Conservation (phyloP, 2,888 invertebrate species). For the Antitype chi region DNA sequence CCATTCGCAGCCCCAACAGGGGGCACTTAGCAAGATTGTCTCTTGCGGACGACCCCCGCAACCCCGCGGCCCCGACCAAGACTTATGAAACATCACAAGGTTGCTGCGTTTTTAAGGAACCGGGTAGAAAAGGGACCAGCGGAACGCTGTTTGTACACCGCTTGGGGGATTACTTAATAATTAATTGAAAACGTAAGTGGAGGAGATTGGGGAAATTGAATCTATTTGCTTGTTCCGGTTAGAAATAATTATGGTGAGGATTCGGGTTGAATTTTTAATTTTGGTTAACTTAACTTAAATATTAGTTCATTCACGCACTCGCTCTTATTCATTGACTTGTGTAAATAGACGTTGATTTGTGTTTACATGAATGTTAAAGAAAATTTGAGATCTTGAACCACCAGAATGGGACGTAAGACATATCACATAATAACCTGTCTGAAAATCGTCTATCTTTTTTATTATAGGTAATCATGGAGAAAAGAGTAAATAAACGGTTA, state of each 20-base stretch:
- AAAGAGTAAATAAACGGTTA: background rate
- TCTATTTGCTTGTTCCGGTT: conserved; percentile 41
- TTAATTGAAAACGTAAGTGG: conserved; percentile 62
- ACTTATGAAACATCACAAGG: conserved; percentile 57
- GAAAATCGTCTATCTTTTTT: background rate
- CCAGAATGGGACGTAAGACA: too few species aligned
- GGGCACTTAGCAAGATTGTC: conserved; percentile 62
- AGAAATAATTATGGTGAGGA: background rate
- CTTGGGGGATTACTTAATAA: conserved; percentile 61
- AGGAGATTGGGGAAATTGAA: conserved; percentile 43
- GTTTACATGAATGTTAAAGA: background rate
- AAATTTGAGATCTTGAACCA: background rate
- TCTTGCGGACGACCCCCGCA: conserved; percentile 4
- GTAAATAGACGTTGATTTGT: background rate
- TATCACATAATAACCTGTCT: background rate
- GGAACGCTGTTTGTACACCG: conserved; percentile 54
- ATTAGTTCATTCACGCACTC: background rate
- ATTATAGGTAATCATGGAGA: background rate
- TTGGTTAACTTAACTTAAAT: background rate
- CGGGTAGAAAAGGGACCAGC: conserved; percentile 35
- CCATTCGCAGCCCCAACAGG: conserved; percentile 12
- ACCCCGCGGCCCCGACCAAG: conserved; percentile 40
- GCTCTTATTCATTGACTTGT: background rate
- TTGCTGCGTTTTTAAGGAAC: conserved; percentile 48
- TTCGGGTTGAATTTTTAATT: conserved; percentile 12